These are phyloP conservation scores for Eristalis tenax DNA, from an alignment of 2,888 invertebrate species.

Conservation along the genomic window DNA sequence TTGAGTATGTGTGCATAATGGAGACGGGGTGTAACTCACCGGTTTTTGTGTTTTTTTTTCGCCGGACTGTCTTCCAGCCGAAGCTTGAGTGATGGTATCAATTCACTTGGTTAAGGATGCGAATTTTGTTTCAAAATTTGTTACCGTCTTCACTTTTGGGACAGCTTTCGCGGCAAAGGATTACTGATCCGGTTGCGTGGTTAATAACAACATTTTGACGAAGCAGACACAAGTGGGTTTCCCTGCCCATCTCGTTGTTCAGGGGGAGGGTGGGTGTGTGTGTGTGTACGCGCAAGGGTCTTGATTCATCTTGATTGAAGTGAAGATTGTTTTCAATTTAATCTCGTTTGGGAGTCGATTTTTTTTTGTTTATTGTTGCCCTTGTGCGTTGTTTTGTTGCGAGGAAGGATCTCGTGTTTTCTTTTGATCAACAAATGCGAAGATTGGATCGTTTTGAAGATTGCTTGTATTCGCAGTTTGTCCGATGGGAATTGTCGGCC, in stretches of 20 bases:
- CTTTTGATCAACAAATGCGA: not conserved
- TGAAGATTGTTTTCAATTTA: slow-evolving; percentile 1
- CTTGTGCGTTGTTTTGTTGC: not conserved
- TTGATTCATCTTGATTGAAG: not conserved
- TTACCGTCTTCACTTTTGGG: not conserved
- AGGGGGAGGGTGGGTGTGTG: not conserved
- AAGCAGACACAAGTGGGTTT: not conserved
- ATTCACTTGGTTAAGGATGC: slow-evolving; percentile 24
- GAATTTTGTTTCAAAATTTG: not conserved
- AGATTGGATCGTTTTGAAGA: not conserved
- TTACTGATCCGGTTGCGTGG: not conserved
- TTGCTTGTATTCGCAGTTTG: no score
- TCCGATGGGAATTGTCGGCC: no score
- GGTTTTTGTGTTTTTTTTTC: slow-evolving; percentile 12
- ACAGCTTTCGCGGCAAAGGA: not conserved
- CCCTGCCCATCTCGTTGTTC: not conserved
- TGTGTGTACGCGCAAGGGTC: not conserved
- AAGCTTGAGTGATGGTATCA: slow-evolving; percentile 35
- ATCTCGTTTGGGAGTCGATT: not conserved
- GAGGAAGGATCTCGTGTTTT: not conserved
- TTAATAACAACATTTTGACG: not conserved
- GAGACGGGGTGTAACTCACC: slow-evolving; percentile 34
- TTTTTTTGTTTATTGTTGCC: not conserved
- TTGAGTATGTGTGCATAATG: slow-evolving; percentile 23
- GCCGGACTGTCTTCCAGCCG: not conserved